phyloP scores from a whole-genome alignment of 2,888 invertebrate genomes.

The Drosophila birchii region DNA sequence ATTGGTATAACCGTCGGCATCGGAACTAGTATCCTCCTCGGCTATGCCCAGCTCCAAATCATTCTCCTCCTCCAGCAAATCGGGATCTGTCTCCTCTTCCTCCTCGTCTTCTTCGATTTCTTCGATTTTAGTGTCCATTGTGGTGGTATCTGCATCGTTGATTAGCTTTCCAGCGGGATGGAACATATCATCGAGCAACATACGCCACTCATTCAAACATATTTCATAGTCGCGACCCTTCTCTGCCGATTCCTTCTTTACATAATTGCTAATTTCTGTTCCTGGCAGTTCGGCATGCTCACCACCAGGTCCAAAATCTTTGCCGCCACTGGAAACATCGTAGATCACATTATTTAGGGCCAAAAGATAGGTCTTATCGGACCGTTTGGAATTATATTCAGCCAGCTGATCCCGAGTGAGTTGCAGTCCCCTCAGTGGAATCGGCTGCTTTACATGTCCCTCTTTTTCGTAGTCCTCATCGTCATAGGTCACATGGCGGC shows the following conservation, averaged over 20 bases:
- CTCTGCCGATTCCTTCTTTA: slow-evolving; percentile 12
- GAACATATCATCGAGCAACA: slow-evolving; percentile 48
- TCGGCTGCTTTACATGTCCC: slow-evolving; percentile 4
- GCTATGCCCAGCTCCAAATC: not conserved
- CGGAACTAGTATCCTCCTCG: slow-evolving; percentile 3
- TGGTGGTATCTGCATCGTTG: not conserved
- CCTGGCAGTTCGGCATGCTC: slow-evolving; percentile 31
- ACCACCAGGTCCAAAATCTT: slow-evolving; percentile 58
- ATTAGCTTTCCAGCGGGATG: slow-evolving; percentile 41
- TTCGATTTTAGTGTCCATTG: not conserved
- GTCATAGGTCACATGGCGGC: slow-evolving; percentile 56
- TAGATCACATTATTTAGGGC: slow-evolving; percentile 42
- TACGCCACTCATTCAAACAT: slow-evolving; percentile 29
- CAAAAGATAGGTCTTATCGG: slow-evolving; percentile 35
- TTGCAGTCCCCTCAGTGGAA: slow-evolving; percentile 29
- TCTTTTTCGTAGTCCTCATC: slow-evolving; percentile 50
- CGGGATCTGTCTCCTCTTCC: not conserved
- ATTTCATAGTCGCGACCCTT: not conserved
- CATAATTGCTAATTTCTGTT: slow-evolving; percentile 42
- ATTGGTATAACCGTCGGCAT: slow-evolving; percentile 11
- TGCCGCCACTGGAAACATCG: slow-evolving; percentile 51
- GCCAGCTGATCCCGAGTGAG: slow-evolving; percentile 33
- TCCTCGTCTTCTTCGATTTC: not conserved
- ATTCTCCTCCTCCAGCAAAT: too few species aligned
- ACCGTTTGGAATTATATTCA: slow-evolving; percentile 22